Percentiles rank a stretch among this genome's conserved stretches.
phyloP scores from a whole-genome alignment of 2,113 vertebrate species.

The Strix uralensis region DNA sequence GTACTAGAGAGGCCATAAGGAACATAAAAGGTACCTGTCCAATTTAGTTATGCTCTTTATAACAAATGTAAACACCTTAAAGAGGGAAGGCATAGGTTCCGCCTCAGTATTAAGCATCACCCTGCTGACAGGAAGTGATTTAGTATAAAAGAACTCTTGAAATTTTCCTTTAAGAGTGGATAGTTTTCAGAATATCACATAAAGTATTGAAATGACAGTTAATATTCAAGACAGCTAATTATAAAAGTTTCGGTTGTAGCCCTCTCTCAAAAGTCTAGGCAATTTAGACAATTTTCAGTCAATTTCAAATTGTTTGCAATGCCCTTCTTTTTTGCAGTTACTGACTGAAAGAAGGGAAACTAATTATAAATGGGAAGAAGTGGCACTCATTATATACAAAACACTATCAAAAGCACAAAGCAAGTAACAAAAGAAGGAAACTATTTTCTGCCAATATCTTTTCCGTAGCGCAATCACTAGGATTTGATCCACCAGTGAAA shows the following conservation, averaged over 20 bases:
- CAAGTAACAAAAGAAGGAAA: neutral
- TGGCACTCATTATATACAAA: neutral
- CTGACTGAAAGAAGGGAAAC: neutral
- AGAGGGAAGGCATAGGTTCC: neutral
- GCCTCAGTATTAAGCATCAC: neutral
- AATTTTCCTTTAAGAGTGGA: neutral
- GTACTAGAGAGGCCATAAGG: neutral
- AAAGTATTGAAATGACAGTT: neutral
- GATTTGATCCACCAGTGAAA: neutral
- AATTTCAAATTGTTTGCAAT: neutral
- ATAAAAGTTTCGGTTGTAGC: neutral
- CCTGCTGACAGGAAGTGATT: neutral
- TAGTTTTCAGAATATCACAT: neutral
- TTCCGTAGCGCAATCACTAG: neutral
- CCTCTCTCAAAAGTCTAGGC: neutral
- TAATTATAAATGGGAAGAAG: neutral
- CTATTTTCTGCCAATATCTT: neutral
- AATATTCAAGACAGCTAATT: neutral
- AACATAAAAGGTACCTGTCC: neutral
- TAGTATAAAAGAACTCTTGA: neutral
- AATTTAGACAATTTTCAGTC: neutral
- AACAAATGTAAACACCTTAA: neutral
- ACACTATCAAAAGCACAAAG: neutral
- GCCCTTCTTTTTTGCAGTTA: neutral
- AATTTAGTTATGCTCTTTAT: neutral